These are phyloP conservation scores for Acronicta leporina DNA, from an alignment of 2,888 invertebrate species.

Conservation along the genomic window DNA sequence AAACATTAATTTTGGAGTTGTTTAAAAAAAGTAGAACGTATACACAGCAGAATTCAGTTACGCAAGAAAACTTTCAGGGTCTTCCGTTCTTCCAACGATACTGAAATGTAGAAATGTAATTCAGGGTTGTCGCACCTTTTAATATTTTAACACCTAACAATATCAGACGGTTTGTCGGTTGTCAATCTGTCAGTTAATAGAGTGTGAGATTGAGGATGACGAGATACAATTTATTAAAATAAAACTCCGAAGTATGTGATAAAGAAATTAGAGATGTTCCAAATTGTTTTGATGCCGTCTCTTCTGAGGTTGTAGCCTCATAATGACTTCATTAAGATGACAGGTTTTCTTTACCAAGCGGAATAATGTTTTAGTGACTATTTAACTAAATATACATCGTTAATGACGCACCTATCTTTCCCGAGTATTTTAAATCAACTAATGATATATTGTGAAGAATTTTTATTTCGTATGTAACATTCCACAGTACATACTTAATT, in stretches of 20 bases:
- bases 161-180: constrained; percentile 37
- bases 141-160: constrained; percentile 25
- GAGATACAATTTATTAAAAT: constrained; percentile 31
- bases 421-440: constrained; percentile 23
- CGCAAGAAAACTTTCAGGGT: no score
- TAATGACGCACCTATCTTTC: constrained; percentile 31
- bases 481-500: neutral
- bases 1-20: no score
- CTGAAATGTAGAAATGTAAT: constrained; percentile 14
- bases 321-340: constrained; percentile 50
- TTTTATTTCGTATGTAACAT: constrained; percentile 15
- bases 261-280: constrained; percentile 51
- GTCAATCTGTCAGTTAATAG: constrained; percentile 53
- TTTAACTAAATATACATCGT: constrained; percentile 49
- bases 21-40: no score
- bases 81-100: neutral
- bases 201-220: constrained; percentile 41
- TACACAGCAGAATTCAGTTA: no score
- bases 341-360: constrained; percentile 46
- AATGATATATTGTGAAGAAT: constrained; percentile 10
- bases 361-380: constrained; percentile 40
- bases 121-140: constrained; percentile 7
- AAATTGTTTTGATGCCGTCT: constrained; percentile 35
- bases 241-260: constrained; percentile 48
- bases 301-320: constrained; percentile 32